phyloP scores from a whole-genome alignment of 2,888 invertebrate genomes.

The Watsonalla binaria region DNA sequence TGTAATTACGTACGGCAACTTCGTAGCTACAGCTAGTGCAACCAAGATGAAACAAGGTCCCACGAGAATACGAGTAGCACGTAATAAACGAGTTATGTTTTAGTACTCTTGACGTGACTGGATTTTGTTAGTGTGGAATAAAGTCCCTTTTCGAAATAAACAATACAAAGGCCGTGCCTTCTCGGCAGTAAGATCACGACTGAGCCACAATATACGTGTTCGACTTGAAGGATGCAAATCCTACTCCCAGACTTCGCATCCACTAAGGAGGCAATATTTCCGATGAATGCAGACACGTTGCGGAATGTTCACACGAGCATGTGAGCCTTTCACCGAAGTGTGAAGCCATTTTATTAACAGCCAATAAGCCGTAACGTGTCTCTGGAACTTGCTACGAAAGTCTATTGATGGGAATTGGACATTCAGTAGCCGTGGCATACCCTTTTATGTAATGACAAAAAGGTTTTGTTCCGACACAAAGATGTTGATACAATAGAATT shows the following conservation, averaged over 20 bases:
- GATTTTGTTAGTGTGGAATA: constrained; percentile 8
- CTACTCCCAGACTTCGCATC: constrained; percentile 27
- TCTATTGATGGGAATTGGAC: constrained; percentile 20
- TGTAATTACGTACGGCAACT: constrained; percentile 11
- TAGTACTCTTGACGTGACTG: constrained; percentile 9
- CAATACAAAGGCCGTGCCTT: constrained; percentile 21
- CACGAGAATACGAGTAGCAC: constrained; percentile 11
- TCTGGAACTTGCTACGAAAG: constrained; percentile 4
- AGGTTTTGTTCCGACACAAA: not conserved
- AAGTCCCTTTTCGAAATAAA: constrained; percentile 12
- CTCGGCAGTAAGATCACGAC: constrained; percentile 27
- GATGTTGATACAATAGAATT: not conserved
- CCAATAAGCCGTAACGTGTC: constrained; percentile 31
- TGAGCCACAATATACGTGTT: constrained; percentile 14
- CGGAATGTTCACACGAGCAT: constrained; percentile 38
- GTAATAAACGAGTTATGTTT: constrained; percentile 14
- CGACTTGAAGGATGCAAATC: constrained; percentile 8
- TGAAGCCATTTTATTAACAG: constrained; percentile 45
- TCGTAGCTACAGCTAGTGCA: constrained; percentile 13
- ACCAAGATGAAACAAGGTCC: constrained; percentile 16
- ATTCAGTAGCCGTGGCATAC: constrained; percentile 12
- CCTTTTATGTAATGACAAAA: constrained; percentile 5
- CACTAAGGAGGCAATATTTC: constrained; percentile 28
- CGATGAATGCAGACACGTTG: constrained; percentile 39
- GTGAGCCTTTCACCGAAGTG: constrained; percentile 35